These are phyloP conservation scores for Pterobdella sp. DNA, from an alignment of 2,888 invertebrate genomes.

Conservation along the genomic window DNA sequence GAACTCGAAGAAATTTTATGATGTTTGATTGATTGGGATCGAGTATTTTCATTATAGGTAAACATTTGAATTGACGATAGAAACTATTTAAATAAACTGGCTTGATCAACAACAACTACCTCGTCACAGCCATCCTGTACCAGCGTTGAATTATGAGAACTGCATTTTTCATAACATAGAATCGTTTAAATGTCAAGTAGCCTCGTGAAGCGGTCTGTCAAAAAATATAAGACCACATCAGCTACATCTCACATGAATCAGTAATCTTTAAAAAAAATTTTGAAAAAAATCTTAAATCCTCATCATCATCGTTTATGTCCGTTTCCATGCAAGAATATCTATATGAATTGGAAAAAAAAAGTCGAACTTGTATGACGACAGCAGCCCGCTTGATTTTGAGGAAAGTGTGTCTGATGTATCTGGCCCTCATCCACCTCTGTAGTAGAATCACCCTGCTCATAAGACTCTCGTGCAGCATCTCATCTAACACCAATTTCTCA, in stretches of 20 bases:
- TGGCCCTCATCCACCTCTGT: slow-evolving; percentile 80
- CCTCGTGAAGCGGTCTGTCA: background rate
- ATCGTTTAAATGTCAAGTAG: background rate
- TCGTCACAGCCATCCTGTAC: background rate
- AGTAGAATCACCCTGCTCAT: slow-evolving; percentile 83
- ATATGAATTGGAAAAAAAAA: too few species aligned
- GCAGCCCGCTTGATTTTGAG: slow-evolving; percentile 66
- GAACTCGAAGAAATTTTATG: too few species aligned
- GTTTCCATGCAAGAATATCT: too few species aligned
- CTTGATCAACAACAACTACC: too few species aligned
- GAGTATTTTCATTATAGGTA: too few species aligned
- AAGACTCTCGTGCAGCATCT: slow-evolving; percentile 82
- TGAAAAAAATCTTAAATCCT: too few species aligned
- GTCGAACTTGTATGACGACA: slow-evolving; percentile 62
- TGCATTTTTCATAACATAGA: background rate
- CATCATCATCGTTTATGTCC: too few species aligned
- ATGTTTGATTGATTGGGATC: too few species aligned
- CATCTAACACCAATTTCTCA: slow-evolving; percentile 83
- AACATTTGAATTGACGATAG: background rate
- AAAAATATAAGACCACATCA: slow-evolving; percentile 65
- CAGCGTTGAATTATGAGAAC: background rate
- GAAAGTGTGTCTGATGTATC: slow-evolving; percentile 70
- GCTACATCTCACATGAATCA: too few species aligned
- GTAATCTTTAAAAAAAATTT: too few species aligned
- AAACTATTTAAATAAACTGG: too few species aligned